A percentile compares a stretch with the other conserved stretches of the same genome.
Conservation (phyloP, 2,888 invertebrate genomes). For the Ichneumoninae sp. region DNA sequence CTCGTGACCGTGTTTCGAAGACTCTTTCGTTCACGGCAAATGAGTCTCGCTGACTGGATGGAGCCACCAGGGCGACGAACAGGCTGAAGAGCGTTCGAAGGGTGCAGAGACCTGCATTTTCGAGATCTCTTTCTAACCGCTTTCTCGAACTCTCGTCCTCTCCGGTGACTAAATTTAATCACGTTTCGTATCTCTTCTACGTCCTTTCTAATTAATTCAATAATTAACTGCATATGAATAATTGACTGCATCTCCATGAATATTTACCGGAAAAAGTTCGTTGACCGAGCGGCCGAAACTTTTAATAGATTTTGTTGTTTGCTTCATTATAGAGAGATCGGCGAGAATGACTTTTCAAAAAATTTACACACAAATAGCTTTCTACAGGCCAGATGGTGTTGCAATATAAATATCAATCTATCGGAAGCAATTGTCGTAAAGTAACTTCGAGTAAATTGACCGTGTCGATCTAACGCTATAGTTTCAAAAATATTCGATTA, state of each 20-base stretch:
- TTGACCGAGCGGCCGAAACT: not conserved
- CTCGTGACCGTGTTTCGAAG: not conserved
- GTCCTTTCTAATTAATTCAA: not conserved
- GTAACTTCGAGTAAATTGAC: not conserved
- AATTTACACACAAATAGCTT: not conserved
- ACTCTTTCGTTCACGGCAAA: not conserved
- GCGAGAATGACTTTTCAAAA: not conserved
- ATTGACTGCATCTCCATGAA: not conserved
- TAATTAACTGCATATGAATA: not conserved
- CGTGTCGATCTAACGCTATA: not conserved
- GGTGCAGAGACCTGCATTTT: constrained; percentile 29
- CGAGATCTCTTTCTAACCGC: not conserved
- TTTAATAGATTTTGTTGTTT: not conserved
- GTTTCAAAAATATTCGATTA: not conserved
- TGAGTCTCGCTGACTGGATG: constrained; percentile 13
- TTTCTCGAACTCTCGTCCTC: constrained; percentile 1
- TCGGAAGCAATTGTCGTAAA: not conserved
- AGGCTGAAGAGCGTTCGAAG: not conserved
- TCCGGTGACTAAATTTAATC: not conserved
- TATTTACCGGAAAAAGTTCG: not conserved
- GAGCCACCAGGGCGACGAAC: not conserved
- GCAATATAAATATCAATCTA: not conserved
- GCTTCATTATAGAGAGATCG: not conserved
- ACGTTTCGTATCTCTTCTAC: not conserved
- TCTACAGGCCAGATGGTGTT: not conserved